Evolutionary conservation across 2,888 invertebrate genomes (phyloP).

Genomic region (Agonum fuliginosum): DNA sequence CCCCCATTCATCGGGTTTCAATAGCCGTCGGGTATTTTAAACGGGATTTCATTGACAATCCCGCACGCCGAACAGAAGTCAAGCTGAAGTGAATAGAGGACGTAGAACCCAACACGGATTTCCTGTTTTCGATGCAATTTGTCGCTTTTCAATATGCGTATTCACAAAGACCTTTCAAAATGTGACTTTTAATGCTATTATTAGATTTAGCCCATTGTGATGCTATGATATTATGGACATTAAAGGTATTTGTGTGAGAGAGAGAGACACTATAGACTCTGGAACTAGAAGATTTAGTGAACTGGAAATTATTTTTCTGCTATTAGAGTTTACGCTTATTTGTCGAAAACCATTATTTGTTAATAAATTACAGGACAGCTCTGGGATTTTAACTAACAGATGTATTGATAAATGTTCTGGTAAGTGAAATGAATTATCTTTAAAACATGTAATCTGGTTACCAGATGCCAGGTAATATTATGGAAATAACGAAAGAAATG

Average conservation of each 20-base stretch:
- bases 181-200: conserved; percentile 44
- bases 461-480: conserved; percentile 38
- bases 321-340: not conserved
- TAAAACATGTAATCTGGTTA: not conserved
- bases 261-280: not conserved
- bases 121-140: conserved; percentile 56
- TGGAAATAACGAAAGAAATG: conserved; percentile 39
- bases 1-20: conserved; percentile 39
- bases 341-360: not conserved
- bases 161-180: conserved; percentile 47
- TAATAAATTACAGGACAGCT: not conserved
- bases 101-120: conserved; percentile 25
- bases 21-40: conserved; percentile 44
- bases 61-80: conserved; percentile 19
- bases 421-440: too few relatives aligned
- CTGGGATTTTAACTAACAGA: not conserved
- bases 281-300: conserved; percentile 6
- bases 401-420: too few relatives aligned
- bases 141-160: conserved; percentile 47
- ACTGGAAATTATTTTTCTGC: conserved; percentile 4
- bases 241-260: not conserved
- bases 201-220: conserved; percentile 27
- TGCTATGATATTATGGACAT: conserved; percentile 33
- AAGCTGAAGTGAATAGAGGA: conserved; percentile 10
- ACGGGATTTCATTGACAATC: conserved; percentile 50